Evolutionary conservation across 2,888 invertebrate genomes (phyloP).

Genomic region (Parapristionchus giblindavisi): DNA sequence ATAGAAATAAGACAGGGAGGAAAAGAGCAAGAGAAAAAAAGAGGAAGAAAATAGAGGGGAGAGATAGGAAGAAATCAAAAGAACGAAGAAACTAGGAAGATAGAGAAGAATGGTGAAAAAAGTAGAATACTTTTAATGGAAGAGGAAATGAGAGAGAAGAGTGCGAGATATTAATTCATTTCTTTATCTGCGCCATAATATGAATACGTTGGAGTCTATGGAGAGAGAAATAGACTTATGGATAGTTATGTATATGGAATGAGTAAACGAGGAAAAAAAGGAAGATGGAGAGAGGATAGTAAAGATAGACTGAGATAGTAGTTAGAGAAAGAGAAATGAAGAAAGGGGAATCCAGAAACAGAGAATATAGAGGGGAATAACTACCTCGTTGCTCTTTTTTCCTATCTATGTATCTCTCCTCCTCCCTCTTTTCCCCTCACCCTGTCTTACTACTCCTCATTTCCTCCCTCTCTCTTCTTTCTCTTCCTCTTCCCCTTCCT

Average conservation of each 20-base stretch:
- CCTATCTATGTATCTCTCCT: too few species aligned
- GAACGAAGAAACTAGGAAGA: not conserved
- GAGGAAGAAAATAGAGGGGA: not conserved
- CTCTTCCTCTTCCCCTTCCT: too few species aligned
- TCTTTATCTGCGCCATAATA: too few species aligned
- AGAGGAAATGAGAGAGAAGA: not conserved
- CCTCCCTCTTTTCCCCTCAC: too few species aligned
- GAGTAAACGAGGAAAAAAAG: not conserved
- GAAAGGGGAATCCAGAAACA: not conserved
- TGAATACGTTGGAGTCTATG: not conserved
- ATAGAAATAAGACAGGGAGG: not conserved
- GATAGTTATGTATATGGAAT: too few species aligned
- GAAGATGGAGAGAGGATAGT: not conserved
- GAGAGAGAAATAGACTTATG: not conserved
- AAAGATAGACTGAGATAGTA: not conserved
- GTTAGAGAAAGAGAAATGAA: not conserved
- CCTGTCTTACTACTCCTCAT: too few species aligned
- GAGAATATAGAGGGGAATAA: not conserved
- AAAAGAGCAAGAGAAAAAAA: conserved; percentile 1
- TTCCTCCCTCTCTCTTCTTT: too few species aligned
- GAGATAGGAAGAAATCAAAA: conserved; percentile 5
- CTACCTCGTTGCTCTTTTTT: too few species aligned
- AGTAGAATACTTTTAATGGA: too few species aligned
- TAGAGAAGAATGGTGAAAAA: conserved; percentile 1
- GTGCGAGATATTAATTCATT: too few species aligned